These are phyloP conservation scores for Halcyon chelicuti DNA, from an alignment of 2,797 vertebrate species.

Conservation along the genomic window DNA sequence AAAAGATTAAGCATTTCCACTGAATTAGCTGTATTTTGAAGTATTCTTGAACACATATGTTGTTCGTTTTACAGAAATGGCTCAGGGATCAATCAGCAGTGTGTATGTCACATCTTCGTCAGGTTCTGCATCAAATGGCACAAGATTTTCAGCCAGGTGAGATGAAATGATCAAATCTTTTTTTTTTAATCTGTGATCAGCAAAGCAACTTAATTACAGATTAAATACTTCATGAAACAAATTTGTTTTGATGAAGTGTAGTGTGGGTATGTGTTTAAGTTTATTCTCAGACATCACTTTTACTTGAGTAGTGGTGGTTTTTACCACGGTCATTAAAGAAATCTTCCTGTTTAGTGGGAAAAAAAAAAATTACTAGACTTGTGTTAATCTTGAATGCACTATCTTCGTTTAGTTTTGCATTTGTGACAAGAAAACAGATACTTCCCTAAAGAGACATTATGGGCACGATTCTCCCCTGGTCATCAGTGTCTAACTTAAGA, in stretches of 20 bases:
- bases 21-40: neutral
- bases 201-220: neutral
- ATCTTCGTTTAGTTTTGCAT: neutral
- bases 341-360: neutral
- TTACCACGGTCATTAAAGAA: neutral
- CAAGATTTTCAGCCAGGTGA: conserved; percentile 92
- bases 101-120: conserved; percentile 93
- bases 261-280: neutral
- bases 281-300: neutral
- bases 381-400: neutral
- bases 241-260: neutral
- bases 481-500: neutral
- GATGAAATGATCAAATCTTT: neutral
- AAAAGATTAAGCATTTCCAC: neutral
- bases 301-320: neutral
- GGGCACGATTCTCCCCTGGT: neutral
- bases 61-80: conserved; percentile 89
- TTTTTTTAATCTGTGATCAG: neutral
- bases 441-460: neutral
- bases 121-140: conserved; percentile 90
- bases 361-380: neutral
- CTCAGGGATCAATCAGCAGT: conserved; percentile 95
- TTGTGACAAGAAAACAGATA: neutral
- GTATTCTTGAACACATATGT: neutral
- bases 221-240: neutral